These are phyloP conservation scores for Spicauda simplicius DNA, from an alignment of 2,888 invertebrate genomes.

Conservation along the genomic window DNA sequence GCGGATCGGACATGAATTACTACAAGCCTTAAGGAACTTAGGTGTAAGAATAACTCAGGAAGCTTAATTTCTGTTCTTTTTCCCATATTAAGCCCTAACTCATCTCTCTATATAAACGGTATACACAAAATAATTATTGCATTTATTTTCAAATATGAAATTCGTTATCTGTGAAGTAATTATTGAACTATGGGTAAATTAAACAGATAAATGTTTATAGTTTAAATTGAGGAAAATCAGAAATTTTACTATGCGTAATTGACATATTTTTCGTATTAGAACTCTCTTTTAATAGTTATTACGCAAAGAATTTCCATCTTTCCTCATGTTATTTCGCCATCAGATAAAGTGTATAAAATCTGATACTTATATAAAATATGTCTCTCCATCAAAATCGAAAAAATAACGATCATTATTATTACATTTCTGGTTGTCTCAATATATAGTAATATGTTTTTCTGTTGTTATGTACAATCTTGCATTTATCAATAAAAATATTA, in stretches of 20 bases:
- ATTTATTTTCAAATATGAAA: background rate
- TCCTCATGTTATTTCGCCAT: background rate
- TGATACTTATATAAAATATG: slow-evolving; percentile 27
- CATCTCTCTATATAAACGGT: slow-evolving; percentile 55
- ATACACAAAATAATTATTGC: slow-evolving; percentile 63
- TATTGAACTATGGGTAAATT: background rate
- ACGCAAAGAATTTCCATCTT: background rate
- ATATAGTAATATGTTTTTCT: background rate
- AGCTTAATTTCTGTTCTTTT: slow-evolving; percentile 22
- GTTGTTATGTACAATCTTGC: slow-evolving; percentile 7
- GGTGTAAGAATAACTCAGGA: background rate
- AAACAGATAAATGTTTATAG: background rate
- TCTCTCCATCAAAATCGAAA: slow-evolving; percentile 18
- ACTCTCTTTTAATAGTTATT: background rate
- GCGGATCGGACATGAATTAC: background rate
- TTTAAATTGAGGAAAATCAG: background rate
- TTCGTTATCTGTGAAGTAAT: background rate
- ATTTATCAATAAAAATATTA: background rate
- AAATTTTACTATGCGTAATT: background rate
- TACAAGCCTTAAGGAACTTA: background rate
- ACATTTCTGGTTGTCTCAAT: slow-evolving; percentile 2
- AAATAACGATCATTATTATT: slow-evolving; percentile 16
- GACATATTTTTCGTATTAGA: background rate
- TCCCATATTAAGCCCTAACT: background rate
- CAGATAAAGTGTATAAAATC: slow-evolving; percentile 33